Evolutionary conservation across 2,888 invertebrate species (phyloP).

Genomic region (Aleiodes testaceus): DNA sequence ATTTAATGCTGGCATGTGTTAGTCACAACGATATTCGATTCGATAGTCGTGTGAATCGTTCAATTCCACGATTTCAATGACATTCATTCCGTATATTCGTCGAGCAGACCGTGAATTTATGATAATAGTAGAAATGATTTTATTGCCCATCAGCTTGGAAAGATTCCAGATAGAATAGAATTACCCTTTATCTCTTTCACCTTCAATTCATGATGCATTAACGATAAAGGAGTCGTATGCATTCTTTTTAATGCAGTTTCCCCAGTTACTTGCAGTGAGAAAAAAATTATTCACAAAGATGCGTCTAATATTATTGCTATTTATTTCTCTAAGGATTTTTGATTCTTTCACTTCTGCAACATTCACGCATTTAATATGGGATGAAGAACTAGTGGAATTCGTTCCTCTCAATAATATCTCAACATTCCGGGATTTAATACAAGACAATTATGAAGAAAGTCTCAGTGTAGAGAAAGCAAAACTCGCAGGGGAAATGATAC

Average conservation of each 20-base stretch:
- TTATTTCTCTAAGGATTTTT: background rate
- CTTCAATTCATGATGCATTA: slow-evolving; percentile 24
- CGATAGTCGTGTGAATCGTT: background rate
- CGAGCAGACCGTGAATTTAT: too few relatives aligned
- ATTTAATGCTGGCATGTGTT: background rate
- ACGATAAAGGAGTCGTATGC: slow-evolving; percentile 17
- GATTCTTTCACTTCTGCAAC: background rate
- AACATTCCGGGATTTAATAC: slow-evolving; percentile 34
- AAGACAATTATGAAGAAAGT: slow-evolving; percentile 8
- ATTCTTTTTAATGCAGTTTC: background rate
- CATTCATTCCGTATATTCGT: background rate
- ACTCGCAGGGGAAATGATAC: slow-evolving; percentile 36
- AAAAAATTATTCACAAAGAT: background rate
- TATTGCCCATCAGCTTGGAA: too few relatives aligned
- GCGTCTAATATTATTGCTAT: background rate
- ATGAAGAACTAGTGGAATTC: slow-evolving; percentile 45
- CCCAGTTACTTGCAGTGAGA: background rate
- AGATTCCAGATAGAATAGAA: background rate
- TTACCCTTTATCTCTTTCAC: background rate
- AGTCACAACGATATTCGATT: too few relatives aligned
- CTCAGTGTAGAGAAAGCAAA: background rate
- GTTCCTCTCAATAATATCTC: slow-evolving; percentile 45
- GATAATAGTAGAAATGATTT: too few relatives aligned
- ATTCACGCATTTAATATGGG: slow-evolving; percentile 50
- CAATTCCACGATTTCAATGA: background rate